Base-by-base conservation (phyloP, 2,113 vertebrate genomes). In the Tupaia chinensis region DNA sequence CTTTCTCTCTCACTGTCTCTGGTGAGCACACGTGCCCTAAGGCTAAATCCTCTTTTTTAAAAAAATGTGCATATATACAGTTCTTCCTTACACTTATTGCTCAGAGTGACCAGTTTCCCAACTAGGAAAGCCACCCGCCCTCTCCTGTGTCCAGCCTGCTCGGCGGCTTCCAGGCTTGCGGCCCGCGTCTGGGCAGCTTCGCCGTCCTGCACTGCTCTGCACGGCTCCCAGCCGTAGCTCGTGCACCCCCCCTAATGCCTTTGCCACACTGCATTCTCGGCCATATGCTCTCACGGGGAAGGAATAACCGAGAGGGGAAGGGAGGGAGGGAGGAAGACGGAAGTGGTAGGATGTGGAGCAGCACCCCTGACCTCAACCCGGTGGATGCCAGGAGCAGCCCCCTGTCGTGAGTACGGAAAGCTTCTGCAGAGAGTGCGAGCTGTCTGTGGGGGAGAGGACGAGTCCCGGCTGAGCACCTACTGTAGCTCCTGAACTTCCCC, bases 201-300 rank as follows among this genome's bases (percentile, higher is more conserved):
- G 0, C 8, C 15, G 0, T 29, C 69, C 20, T 74, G 44, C 93
- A 4, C 19, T 34, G 7, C 29, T 82, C 10, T 1, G 0, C 9
- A 3, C 56, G 81, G 68, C 72, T 83, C 23, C 69, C 70, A 8
- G 0, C 80, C 19, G 4, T 9, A 81, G 68, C 14, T 53, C 53
- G 0, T 23, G 23, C 29, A 25, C 2, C 9, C 66, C 27, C n/a
- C 76, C 74, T 29, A 5, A 53, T 12, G 53, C 9, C 70, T 14
- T 17, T 60, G 25, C 56, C 8, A 1, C 12, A 3, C 3, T 69
- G 2, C 11, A 1, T 78, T 87, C 27, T 80, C 27, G 25, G 44
- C 19, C 29, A 34, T 11, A 27, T 15, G 83, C 29, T 82, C 53
- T 77, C 23, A 74, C 68, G 14, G 34, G 78, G 25, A 86, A 22